Percentiles rank a stretch among this genome's conserved stretches.
Evolutionary conservation across 1,140 invertebrate genomes (phyloP).

Genomic region (Helicoverpa armigera): DNA sequence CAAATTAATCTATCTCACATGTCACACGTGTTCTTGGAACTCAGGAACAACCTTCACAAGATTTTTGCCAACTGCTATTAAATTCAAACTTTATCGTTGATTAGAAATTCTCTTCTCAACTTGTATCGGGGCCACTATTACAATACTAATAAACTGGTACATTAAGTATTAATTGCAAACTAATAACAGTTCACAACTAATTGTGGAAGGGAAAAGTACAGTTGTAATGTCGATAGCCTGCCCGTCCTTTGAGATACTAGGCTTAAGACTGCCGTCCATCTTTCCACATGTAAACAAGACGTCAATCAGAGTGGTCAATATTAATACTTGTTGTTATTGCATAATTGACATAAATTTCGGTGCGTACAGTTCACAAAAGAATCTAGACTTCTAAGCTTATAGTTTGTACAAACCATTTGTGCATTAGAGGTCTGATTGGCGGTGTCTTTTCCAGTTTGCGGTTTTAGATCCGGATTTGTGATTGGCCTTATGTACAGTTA

Average conservation of each 20-base stretch:
- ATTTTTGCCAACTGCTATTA: too few relatives aligned
- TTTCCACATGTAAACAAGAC: constrained; percentile 25
- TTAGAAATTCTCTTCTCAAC: too few relatives aligned
- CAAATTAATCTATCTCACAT: background rate
- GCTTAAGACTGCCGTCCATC: background rate
- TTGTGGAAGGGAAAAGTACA: background rate
- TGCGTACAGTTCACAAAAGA: constrained; percentile 3
- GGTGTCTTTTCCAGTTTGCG: background rate
- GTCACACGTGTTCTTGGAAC: background rate
- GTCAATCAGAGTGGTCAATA: constrained; percentile 12
- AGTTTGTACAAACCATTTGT: background rate
- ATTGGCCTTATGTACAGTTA: too few relatives aligned
- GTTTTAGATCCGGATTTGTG: background rate
- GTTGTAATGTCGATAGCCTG: background rate
- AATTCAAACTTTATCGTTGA: too few relatives aligned
- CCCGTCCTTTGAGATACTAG: background rate
- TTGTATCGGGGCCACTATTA: too few relatives aligned
- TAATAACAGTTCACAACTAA: background rate
- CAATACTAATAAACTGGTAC: too few relatives aligned
- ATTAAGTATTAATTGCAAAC: too few relatives aligned
- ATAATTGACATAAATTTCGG: constrained; percentile 9
- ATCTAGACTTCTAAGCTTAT: background rate
- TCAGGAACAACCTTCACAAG: background rate
- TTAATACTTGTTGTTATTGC: background rate
- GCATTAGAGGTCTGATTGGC: background rate